These are phyloP conservation scores for Porites cylindrica DNA, from an alignment of 92 coral and sea anemone species.

Conservation along the genomic window DNA sequence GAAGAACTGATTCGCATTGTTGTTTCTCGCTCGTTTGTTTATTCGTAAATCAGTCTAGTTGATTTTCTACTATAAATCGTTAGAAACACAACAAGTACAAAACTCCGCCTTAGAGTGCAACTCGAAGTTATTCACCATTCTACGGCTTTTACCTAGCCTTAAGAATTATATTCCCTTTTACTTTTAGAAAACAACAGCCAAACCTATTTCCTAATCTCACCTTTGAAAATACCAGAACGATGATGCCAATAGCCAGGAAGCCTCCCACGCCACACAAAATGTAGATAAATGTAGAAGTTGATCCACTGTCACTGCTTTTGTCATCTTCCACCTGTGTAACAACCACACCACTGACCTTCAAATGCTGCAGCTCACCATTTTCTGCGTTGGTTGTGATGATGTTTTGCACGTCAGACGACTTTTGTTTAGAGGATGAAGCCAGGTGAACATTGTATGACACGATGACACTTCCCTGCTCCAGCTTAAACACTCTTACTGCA, in stretches of 20 bases:
- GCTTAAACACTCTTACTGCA: background rate
- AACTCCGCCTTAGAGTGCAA: too few relatives aligned
- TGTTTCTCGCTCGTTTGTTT: too few relatives aligned
- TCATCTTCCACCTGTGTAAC: background rate
- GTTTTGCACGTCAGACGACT: background rate
- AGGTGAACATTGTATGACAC: background rate
- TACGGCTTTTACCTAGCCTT: too few relatives aligned
- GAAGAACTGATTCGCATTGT: too few relatives aligned
- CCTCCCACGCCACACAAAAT: constrained; percentile 3
- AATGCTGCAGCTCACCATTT: background rate
- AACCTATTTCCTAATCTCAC: background rate
- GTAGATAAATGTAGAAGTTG: background rate
- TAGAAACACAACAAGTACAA: too few relatives aligned
- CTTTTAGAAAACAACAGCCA: background rate
- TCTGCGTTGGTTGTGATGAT: background rate
- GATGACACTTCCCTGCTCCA: constrained; percentile 1
- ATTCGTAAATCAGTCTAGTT: too few relatives aligned
- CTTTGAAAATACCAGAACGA: background rate
- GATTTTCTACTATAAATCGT: too few relatives aligned
- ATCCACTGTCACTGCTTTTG: background rate
- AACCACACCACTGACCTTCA: background rate
- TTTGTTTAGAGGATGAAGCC: constrained; percentile 1
- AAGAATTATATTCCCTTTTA: too few relatives aligned
- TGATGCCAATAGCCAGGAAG: background rate
- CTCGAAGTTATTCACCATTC: too few relatives aligned